Base-by-base conservation (phyloP, 2,888 invertebrate genomes). In the Tupiocoris notatus region DNA sequence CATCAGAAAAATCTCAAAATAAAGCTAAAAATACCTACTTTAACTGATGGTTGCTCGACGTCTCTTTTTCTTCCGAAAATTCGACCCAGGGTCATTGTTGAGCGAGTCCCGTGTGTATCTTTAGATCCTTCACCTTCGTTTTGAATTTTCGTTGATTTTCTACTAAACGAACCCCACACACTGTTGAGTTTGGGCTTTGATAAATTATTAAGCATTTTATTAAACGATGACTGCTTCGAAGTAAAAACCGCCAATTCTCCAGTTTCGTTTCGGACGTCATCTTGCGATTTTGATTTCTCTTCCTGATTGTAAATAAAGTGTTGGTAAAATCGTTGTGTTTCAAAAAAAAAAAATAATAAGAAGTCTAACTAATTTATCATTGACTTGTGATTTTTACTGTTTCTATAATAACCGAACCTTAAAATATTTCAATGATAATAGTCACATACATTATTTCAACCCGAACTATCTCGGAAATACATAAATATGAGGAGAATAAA, bases 11-110 rank as follows among this genome's bases (percentile, higher is more conserved):
- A n/a, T n/a, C n/a, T n/a, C n/a, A n/a, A n/a, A n/a, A n/a, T n/a
- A n/a, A n/a, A n/a, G n/a, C n/a, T n/a, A n/a, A n/a, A n/a, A n/a
- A n/a, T n/a, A n/a, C n/a, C 58, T 58, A 57, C 70, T 59, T 58
- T 18, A 70, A 58, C 18, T 25, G 59, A 9, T 58, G 24, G 18
- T 58, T 7, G 9, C 24, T 25, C 23, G 39, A 12, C 12, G 3
- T 39, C 39, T 59, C 16, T 59, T n/a, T 59, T 59, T n/a, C 59
- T 59, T 23, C 73, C 73, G 73, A 62, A 73, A 39, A 73, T 57
- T 25, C 73, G 61, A 16, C 73, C 73, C 21, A 73, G 23, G 1
- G 73, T 73, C 73, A 73, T 73, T 9, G 73, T 73, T 2, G 73
- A 73, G 9, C 63, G 7, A 2, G 39, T 62, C 54, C 20, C 73